Percentiles rank a stretch among this genome's conserved stretches.
phyloP scores from a whole-genome alignment of 2,113 vertebrate species.

The Rhinolophus sinicus region DNA sequence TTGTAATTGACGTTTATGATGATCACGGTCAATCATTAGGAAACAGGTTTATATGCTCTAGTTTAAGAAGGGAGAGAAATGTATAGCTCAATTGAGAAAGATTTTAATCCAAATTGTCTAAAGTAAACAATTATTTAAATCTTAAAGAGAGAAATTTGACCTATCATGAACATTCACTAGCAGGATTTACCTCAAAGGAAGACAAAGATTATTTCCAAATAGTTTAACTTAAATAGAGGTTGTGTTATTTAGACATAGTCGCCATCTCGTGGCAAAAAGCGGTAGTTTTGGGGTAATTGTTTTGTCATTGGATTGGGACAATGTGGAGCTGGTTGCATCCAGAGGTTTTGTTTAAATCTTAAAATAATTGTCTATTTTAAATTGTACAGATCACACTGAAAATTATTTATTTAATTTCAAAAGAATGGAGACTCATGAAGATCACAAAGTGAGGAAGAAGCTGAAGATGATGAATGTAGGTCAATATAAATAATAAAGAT shows the following conservation, averaged over 20 bases:
- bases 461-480: not conserved
- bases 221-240: slow-evolving; percentile 37
- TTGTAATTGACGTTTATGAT: not conserved
- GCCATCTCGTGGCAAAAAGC: slow-evolving; percentile 48
- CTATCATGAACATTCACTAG: slow-evolving; percentile 17
- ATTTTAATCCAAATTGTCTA: slow-evolving; percentile 33
- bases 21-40: not conserved
- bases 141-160: not conserved
- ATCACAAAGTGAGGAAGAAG: not conserved
- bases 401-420: slow-evolving; percentile 3
- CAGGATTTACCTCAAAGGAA: slow-evolving; percentile 59
- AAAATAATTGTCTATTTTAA: not conserved
- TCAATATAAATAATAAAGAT: slow-evolving; percentile 4
- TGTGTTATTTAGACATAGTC: slow-evolving; percentile 36
- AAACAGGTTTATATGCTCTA: not conserved
- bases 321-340: not conserved
- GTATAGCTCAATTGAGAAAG: not conserved
- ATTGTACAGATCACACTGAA: not conserved
- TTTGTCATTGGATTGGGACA: not conserved
- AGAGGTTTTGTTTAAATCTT: slow-evolving; percentile 18
- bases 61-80: not conserved
- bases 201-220: slow-evolving; percentile 29
- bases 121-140: slow-evolving; percentile 8
- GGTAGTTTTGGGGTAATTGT: slow-evolving; percentile 32
- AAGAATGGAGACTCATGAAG: not conserved